Evolutionary conservation across 2,113 vertebrate genomes (phyloP).

Genomic region (Dissostichus mawsoni): DNA sequence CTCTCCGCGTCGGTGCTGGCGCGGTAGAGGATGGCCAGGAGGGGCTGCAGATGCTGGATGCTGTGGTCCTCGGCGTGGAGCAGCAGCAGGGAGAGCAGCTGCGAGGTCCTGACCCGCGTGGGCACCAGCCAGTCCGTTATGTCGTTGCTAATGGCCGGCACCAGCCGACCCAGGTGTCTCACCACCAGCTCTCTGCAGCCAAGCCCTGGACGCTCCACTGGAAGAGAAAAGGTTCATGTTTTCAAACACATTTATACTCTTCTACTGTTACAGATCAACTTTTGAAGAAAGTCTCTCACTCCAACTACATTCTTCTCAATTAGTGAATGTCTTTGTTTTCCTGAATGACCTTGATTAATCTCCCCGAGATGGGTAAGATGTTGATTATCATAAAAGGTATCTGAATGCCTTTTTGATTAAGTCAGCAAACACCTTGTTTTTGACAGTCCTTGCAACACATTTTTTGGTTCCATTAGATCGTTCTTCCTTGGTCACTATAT

Average conservation of each 20-base stretch:
- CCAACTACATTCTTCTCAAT: neutral
- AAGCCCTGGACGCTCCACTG: slow-evolving; percentile 89
- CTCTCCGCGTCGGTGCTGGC: slow-evolving; percentile 87
- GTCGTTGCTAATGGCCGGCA: slow-evolving; percentile 90
- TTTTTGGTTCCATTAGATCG: neutral
- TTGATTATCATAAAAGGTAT: neutral
- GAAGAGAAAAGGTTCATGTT: neutral
- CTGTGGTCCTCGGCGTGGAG: slow-evolving; percentile 92
- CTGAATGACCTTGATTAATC: neutral
- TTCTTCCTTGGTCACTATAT: neutral
- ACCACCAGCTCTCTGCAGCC: slow-evolving; percentile 95
- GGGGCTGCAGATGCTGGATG: slow-evolving; percentile 91
- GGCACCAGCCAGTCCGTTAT: slow-evolving; percentile 90
- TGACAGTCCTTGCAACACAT: neutral
- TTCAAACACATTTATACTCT: neutral
- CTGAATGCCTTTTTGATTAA: neutral
- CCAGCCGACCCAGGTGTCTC: slow-evolving; percentile 90
- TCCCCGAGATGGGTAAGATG: neutral
- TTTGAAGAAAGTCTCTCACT: neutral
- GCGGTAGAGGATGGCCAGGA: slow-evolving; percentile 88
- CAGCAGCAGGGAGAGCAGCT: slow-evolving; percentile 88
- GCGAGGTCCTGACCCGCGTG: slow-evolving; percentile 90
- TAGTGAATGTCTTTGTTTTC: neutral
- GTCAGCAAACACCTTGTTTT: neutral
- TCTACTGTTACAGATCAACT: neutral